Evolutionary conservation across 2,113 vertebrate species (phyloP), one percentile per base, ranked within the genome.

Genomic region (Sylvia atricapilla): DNA sequence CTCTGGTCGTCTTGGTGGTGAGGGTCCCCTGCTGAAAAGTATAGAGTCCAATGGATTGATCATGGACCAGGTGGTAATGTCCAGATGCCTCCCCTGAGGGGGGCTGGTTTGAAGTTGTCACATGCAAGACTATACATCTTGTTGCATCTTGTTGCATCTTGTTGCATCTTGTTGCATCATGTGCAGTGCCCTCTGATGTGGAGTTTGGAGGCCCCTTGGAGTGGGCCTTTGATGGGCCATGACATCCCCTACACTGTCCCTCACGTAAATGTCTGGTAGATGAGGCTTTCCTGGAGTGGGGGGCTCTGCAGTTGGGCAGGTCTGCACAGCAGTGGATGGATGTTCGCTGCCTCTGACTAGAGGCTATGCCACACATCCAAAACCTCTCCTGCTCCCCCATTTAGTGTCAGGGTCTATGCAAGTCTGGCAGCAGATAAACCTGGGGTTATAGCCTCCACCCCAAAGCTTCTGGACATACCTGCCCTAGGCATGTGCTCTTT

Each of bases 401-500:
- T 76, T 76, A 20, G 13, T 66, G 70, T 67, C 4, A 4, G 30
- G 30, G 20, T 58, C 43, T 67, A 2, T 75, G 35, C 43, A 35
- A 41, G 35, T 64, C 35, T 41, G 30, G 35, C 50, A 58, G 43
- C 30, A 66, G 30, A 58, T 75, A 58, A 56, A 56, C 41, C 8
- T 7, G 7, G 15, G 35, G 11, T 15, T 56, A 13, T 24, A 49
- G 10, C 60, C 19, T n/a, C 24, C 24, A n/a, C 16, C 15, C 15
- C 0, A 0, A 49, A 66, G 35, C 20, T 75, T 49, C 30, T 75
- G 35, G 35, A 43, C 43, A 43, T 58, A 20, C 12, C n/a, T 66
- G 43, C 60, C 0, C 0, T 28, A 24, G 69, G 20, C 56, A n/a
- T 10, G 2, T 56, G 13, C 16, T 58, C 30, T 67, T 67, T 30